A percentile compares a stretch with the other conserved stretches of the same genome.
phyloP scores from a whole-genome alignment of 2,888 invertebrate genomes.

The Sphaerolaimus hirsutus region DNA sequence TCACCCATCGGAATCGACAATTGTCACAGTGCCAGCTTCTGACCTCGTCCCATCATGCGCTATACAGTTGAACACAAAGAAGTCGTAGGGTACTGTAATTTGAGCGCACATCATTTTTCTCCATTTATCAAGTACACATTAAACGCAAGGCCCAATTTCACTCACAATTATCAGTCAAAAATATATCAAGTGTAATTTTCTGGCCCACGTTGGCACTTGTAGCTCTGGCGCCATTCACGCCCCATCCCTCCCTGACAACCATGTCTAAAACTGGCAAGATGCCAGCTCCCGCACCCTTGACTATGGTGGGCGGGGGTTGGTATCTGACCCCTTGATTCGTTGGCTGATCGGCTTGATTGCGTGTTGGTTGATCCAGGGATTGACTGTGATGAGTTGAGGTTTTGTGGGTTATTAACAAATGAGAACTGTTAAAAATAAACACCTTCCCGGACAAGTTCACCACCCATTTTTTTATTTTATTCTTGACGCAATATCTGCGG shows the following conservation, averaged over 20 bases:
- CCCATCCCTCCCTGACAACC: conserved; percentile 1
- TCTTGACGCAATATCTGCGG: no score
- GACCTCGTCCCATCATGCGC: conserved; percentile 2
- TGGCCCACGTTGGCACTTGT: conserved; percentile 1
- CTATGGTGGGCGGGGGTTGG: background rate
- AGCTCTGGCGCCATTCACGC: background rate
- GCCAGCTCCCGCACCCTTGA: conserved; percentile 1
- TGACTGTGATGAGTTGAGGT: no score
- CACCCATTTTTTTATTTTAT: no score
- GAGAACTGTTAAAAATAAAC: no score
- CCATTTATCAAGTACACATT: background rate
- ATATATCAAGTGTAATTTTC: conserved; percentile 1
- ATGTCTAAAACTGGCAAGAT: conserved; percentile 3
- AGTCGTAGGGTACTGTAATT: conserved; percentile 3
- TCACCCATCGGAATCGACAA: conserved; percentile 1
- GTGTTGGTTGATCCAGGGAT: no score
- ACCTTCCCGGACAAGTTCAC: no score
- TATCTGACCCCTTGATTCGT: background rate
- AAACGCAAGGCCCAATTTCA: background rate
- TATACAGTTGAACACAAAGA: conserved; percentile 3
- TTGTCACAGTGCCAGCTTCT: background rate
- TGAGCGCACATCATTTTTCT: background rate
- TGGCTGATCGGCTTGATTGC: no score
- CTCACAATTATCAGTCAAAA: background rate
- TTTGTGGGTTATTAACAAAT: no score